phyloP scores from a whole-genome alignment of 1,140 invertebrate genomes.

The Zaprionus taronus region DNA sequence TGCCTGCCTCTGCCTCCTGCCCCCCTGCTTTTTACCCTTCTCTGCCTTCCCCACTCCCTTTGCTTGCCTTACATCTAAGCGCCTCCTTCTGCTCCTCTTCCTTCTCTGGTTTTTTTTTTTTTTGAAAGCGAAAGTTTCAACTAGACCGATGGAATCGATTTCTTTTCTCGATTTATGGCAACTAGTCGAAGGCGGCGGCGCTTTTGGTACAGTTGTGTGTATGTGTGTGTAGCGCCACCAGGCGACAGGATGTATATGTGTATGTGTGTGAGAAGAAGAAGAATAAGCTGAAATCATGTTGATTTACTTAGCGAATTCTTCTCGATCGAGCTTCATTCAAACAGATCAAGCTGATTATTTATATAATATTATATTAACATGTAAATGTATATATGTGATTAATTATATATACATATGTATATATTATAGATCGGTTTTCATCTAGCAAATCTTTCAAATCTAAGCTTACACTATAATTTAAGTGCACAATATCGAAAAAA shows the following conservation, averaged over 20 bases:
- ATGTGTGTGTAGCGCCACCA: not conserved
- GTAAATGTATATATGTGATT: too few relatives aligned
- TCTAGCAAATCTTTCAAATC: too few relatives aligned
- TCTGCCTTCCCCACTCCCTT: not conserved
- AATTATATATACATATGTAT: too few relatives aligned
- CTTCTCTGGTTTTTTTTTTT: slow-evolving; percentile 6
- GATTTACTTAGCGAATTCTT: not conserved
- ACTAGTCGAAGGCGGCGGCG: slow-evolving; percentile 8
- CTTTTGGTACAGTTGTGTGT: slow-evolving; percentile 6
- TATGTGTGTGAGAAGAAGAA: not conserved
- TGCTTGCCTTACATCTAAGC: not conserved
- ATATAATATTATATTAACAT: too few relatives aligned
- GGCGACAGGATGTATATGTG: not conserved
- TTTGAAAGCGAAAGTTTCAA: slow-evolving; percentile 33
- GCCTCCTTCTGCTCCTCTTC: not conserved
- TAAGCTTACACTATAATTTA: too few relatives aligned
- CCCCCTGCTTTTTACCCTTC: not conserved
- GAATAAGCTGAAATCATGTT: not conserved
- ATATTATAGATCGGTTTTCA: too few relatives aligned
- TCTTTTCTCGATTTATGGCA: not conserved
- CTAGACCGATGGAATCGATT: slow-evolving; percentile 5
- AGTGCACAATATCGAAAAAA: too few relatives aligned
- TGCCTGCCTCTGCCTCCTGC: not conserved
- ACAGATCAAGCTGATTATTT: too few relatives aligned
- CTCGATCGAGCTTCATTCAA: too few relatives aligned